Evolutionary conservation across 2,888 invertebrate species (phyloP).

Genomic region (Eledona agricola): DNA sequence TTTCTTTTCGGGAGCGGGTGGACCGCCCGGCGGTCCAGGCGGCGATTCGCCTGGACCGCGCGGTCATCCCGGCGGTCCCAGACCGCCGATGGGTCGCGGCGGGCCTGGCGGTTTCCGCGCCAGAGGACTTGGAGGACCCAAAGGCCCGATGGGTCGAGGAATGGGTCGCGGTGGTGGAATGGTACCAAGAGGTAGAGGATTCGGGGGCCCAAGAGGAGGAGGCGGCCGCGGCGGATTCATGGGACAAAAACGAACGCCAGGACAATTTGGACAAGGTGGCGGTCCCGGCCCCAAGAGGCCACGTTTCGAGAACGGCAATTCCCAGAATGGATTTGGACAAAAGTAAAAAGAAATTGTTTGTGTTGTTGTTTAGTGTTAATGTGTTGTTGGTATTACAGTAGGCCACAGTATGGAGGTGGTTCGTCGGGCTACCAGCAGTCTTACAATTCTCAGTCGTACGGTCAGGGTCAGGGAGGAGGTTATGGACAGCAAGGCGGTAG

Average conservation of each 20-base stretch:
- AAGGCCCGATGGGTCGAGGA: no score
- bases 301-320: slow-evolving; percentile 51
- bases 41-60: slow-evolving; percentile 27
- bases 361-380: slow-evolving; percentile 15
- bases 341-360: slow-evolving; percentile 45
- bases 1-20: slow-evolving; percentile 21
- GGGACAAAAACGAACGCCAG: slow-evolving; percentile 46
- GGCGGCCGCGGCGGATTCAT: slow-evolving; percentile 38
- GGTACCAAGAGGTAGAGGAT: slow-evolving; percentile 41
- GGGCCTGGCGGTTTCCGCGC: slow-evolving; percentile 47
- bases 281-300: slow-evolving; percentile 53
- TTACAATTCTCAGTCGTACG: slow-evolving; percentile 43
- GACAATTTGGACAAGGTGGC: slow-evolving; percentile 47
- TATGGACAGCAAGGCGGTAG: slow-evolving; percentile 31
- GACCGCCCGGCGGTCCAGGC: slow-evolving; percentile 35
- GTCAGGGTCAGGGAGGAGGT: slow-evolving; percentile 36
- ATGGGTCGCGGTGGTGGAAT: slow-evolving; percentile 42
- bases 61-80: slow-evolving; percentile 40
- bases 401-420: slow-evolving; percentile 39
- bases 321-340: slow-evolving; percentile 54
- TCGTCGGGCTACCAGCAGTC: slow-evolving; percentile 38
- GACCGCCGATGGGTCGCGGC: slow-evolving; percentile 45
- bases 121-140: slow-evolving; percentile 38
- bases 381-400: slow-evolving; percentile 21
- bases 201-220: slow-evolving; percentile 40